These are phyloP conservation scores for Semotilus atromaculatus DNA, from an alignment of 2,797 vertebrate species.

Conservation along the genomic window DNA sequence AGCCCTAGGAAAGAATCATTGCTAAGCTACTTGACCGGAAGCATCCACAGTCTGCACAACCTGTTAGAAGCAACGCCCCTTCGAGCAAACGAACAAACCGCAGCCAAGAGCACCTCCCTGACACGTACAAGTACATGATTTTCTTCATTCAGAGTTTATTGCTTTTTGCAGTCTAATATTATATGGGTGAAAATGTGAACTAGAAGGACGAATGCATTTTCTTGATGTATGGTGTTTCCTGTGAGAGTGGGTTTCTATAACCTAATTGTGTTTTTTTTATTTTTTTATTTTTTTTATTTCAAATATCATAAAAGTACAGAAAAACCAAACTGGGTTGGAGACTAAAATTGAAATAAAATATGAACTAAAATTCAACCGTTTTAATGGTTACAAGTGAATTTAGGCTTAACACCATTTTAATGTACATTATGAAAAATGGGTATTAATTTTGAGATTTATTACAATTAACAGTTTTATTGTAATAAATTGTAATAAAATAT, in stretches of 20 bases:
- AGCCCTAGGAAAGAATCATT: slow-evolving; percentile 96
- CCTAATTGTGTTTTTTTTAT: not conserved
- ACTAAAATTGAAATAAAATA: not conserved
- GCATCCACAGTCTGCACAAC: slow-evolving; percentile 96
- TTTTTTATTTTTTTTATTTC: slow-evolving; percentile 1
- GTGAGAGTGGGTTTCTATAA: not conserved
- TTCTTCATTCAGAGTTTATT: slow-evolving; percentile 1
- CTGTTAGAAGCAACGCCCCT: slow-evolving; percentile 93
- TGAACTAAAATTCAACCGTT: not conserved
- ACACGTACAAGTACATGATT: slow-evolving; percentile 86
- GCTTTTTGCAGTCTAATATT: slow-evolving; percentile 26
- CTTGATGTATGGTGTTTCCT: not conserved
- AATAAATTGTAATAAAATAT: not conserved
- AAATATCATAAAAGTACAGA: not conserved
- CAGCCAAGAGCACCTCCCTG: slow-evolving; percentile 90
- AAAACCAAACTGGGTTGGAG: not conserved
- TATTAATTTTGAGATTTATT: not conserved
- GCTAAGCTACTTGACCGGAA: slow-evolving; percentile 95
- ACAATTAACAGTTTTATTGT: not conserved
- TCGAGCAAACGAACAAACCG: slow-evolving; percentile 79
- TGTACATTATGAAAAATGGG: not conserved
- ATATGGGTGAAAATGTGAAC: not conserved
- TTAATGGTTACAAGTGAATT: not conserved
- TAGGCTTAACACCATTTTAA: not conserved
- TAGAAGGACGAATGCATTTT: not conserved